Evolutionary conservation across 2,113 vertebrate species (phyloP), one percentile per base, ranked within the genome.

Genomic region (Bambusicola thoracicus): DNA sequence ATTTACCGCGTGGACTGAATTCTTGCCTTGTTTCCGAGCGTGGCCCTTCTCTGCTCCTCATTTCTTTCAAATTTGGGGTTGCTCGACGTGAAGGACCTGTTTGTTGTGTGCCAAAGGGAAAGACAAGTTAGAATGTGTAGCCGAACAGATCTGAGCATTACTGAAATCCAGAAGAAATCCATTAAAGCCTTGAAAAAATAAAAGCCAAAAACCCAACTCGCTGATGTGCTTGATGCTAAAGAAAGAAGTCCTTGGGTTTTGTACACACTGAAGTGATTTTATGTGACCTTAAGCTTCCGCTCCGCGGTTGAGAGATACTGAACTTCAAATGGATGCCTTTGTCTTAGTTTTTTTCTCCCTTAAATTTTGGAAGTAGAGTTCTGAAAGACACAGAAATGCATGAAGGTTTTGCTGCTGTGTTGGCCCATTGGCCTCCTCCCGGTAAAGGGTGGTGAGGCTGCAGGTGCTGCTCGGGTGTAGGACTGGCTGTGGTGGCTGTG

Each of bases 191-290:
- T 90, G 15, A 38, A 85, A 74, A 67, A 53, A 53, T 10, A 53
- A 17, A 16, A 53, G 51, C 27, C 6, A 30, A 53, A 53, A 53
- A 9, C 27, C 51, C 81, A 93, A 85, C 41, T 78, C 30, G 20
- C 10, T 38, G 1, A 0, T 75, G 27, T 86, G 27, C 11, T 65
- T 92, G 55, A 13, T 83, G 36, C 36, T 91, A 78, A 94, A 74
- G 92, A 86, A 95, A 86, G 53, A 92, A 67, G 61, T 41, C 16
- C 24, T 56, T 93, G 91, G n/a, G 24, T 56, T 58, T 36, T 32
- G 38, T 36, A 25, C 75, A 27, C 21, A 7, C 62, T 75, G 85
- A 34, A 46, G 44, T 40, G 51, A 15, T 48, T 65, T 65, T 30
- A 65, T 78, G 80, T 8, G 49, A 83, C 30, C 24, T 72, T 29